These are phyloP conservation scores for Meda fulgida DNA, from an alignment of 2,797 vertebrate genomes.

Conservation along the genomic window DNA sequence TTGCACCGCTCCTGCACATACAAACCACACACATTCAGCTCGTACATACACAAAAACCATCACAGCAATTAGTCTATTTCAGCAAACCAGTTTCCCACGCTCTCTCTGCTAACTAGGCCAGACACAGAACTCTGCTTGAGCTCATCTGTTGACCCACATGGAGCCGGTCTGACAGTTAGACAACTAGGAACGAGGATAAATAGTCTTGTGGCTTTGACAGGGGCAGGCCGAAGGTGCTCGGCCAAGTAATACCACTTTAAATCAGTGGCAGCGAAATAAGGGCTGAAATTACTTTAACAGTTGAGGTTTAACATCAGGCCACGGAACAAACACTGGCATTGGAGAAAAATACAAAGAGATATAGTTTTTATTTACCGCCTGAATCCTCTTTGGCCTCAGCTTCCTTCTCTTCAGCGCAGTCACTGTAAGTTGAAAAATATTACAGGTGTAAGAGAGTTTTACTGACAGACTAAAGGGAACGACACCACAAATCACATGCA, in stretches of 20 bases:
- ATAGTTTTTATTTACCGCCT: slow-evolving; percentile 78
- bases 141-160: slow-evolving; percentile 55
- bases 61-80: slow-evolving; percentile 44
- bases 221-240: slow-evolving; percentile 71
- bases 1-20: slow-evolving; percentile 76
- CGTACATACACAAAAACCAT: slow-evolving; percentile 17
- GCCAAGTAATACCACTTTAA: slow-evolving; percentile 59
- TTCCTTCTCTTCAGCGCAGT: slow-evolving; percentile 90
- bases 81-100: slow-evolving; percentile 63
- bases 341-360: slow-evolving; percentile 6
- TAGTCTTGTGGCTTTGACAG: slow-evolving; percentile 67
- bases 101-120: slow-evolving; percentile 52
- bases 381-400: slow-evolving; percentile 81
- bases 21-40: slow-evolving; percentile 24
- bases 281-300: slow-evolving; percentile 27
- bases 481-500: slow-evolving; percentile 62
- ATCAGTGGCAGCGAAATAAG: slow-evolving; percentile 44
- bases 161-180: slow-evolving; percentile 55
- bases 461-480: slow-evolving; percentile 59
- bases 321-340: slow-evolving; percentile 6
- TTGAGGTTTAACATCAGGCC: slow-evolving; percentile 25
- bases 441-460: slow-evolving; percentile 60
- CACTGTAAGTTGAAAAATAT: slow-evolving; percentile 78
- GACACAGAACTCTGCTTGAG: slow-evolving; percentile 53
- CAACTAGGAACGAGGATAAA: slow-evolving; percentile 69